Percentiles rank a stretch among this genome's conserved stretches.
Conservation (phyloP, 2,888 invertebrate genomes). For the Ophion ellenae region DNA sequence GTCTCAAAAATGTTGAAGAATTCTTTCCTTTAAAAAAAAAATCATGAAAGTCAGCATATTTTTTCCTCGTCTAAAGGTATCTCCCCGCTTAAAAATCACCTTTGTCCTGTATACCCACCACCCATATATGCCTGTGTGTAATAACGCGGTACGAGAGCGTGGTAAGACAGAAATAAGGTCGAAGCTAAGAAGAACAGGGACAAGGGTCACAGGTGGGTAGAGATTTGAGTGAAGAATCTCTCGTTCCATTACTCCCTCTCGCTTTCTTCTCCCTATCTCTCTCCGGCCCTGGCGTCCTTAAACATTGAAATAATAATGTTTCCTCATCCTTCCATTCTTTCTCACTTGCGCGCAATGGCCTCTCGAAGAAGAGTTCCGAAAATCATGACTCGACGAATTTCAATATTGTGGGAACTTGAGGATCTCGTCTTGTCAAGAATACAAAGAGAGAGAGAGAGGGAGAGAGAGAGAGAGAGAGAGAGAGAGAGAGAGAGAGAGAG, state of each 20-base stretch:
- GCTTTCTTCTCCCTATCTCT: not conserved
- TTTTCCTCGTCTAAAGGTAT: too few relatives aligned
- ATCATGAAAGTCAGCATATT: too few relatives aligned
- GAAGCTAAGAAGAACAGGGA: constrained; percentile 42
- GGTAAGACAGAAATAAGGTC: constrained; percentile 44
- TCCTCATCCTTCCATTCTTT: constrained; percentile 79
- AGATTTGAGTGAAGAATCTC: constrained; percentile 62
- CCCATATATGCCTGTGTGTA: too few relatives aligned
- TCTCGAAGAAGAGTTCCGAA: constrained; percentile 73
- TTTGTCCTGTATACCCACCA: too few relatives aligned
- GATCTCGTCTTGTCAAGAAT: constrained; percentile 41
- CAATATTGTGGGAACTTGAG: constrained; percentile 83
- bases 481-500: not conserved
- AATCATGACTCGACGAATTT: constrained; percentile 83
- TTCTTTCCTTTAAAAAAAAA: too few relatives aligned
- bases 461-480: constrained; percentile 17
- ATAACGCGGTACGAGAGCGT: too few relatives aligned
- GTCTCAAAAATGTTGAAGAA: too few relatives aligned
- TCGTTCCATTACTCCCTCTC: constrained; percentile 66
- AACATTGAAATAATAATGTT: constrained; percentile 84
- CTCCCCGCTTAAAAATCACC: too few relatives aligned
- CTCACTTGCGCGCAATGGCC: constrained; percentile 57
- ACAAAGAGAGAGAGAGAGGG: constrained; percentile 36
- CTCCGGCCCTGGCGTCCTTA: constrained; percentile 74
- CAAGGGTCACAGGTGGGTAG: constrained; percentile 54